Percentiles rank a stretch among this genome's conserved stretches.
Conservation (phyloP, 2,888 invertebrate genomes). For the Polydrusus tereticollis region DNA sequence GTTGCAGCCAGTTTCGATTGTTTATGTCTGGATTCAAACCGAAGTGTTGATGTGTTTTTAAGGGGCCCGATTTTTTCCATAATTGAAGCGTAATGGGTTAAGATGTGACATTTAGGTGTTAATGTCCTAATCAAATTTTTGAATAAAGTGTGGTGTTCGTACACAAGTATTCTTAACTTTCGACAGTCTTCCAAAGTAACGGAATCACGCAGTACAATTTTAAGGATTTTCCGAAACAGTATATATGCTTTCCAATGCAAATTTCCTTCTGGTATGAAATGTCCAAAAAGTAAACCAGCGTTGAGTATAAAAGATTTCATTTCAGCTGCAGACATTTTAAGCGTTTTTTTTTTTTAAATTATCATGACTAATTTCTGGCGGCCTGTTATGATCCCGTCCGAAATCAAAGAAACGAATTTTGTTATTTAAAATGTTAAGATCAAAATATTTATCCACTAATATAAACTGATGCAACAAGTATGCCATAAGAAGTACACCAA, state of each 20-base stretch:
- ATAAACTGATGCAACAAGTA: constrained; percentile 23
- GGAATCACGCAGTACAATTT: constrained; percentile 25
- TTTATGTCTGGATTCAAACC: background rate
- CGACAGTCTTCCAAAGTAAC: constrained; percentile 8
- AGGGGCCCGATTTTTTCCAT: background rate
- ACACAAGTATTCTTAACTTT: constrained; percentile 20
- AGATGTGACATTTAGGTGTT: constrained; percentile 3
- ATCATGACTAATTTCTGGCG: constrained; percentile 33
- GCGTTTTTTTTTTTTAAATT: constrained; percentile 39
- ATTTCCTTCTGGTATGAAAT: constrained; percentile 31
- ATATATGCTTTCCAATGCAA: constrained; percentile 38
- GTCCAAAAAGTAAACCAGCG: constrained; percentile 35
- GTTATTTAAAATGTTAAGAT: constrained; percentile 33
- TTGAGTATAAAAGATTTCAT: constrained; percentile 39
- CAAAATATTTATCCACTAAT: constrained; percentile 24
- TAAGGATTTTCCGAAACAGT: constrained; percentile 25
- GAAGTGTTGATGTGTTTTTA: background rate
- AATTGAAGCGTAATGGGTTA: background rate
- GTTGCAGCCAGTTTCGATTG: background rate
- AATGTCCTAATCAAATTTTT: background rate
- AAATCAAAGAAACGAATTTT: constrained; percentile 30
- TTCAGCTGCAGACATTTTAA: constrained; percentile 46
- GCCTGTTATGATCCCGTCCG: constrained; percentile 28
- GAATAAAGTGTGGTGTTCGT: constrained; percentile 35
- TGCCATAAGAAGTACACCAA: constrained; percentile 25